Base-by-base conservation (phyloP, 1,140 invertebrate genomes). In the Andricus grossulariae region DNA sequence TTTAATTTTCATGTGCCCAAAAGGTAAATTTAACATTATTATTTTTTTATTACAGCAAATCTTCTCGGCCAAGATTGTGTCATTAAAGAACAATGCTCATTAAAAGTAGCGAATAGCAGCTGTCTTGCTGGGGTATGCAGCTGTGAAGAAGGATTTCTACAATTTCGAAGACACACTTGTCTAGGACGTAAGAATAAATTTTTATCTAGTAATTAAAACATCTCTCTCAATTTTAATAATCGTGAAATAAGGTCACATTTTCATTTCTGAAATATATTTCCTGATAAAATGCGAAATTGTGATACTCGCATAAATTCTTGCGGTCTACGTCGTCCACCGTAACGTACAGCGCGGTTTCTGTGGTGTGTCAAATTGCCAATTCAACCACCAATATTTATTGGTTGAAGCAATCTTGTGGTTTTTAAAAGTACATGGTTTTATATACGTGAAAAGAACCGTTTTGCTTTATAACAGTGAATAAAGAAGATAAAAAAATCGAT, bases 141-240 rank as follows among this genome's bases (percentile, higher is more conserved):
- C 39, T 97, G 97, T 88, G 93, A 95, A 66, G 94, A 95, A 82
- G 96, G 96, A 73, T 96, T 95, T 90, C 91, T 97, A 57, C 96
- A 96, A 85, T 96, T 97, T 90, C 93, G 96, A 83, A 94, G 96
- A 87, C 97, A 98, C 87, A 97, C 96, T 32, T 98, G 97, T 91
- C 93, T 97, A 50, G 93, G 94, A 88, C 96, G 97, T 97, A 94
- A 97, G 96, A 96, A 45, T 39, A 25, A 11, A 72, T 13, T 39
- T 70, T 49, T 71, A 60, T 73, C n/a, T 52, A n/a, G 18, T 60
- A 6, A 15, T 21, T 32, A 25, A 32, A 16, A 4, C 8, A 18
- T 3, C 18, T 54, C n/a, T 18, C 6, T 19, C 52, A 19, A 45
- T 45, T 2, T 45, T 45, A 45, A 16, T 16, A 45, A 71, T 32